Conservation (phyloP, 53 echinoderm and acorn worm species). For the Holothuria scabra region DNA sequence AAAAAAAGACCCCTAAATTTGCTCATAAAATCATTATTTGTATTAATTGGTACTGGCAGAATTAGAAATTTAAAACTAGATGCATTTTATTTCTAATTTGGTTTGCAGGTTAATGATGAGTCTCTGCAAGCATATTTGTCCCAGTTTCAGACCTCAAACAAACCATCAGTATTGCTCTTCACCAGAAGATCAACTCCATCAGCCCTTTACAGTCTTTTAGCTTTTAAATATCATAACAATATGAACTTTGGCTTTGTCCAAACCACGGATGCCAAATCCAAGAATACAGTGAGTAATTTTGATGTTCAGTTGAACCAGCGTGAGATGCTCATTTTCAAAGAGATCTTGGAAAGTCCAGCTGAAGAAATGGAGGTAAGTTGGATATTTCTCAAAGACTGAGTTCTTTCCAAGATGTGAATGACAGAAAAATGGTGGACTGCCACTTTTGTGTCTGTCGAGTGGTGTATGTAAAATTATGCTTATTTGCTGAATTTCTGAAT, state of each 20-base stretch:
- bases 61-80: too few relatives aligned
- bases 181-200: conserved; percentile 67
- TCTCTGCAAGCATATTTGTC: conserved; percentile 70
- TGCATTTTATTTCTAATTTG: not conserved
- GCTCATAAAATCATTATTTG: too few relatives aligned
- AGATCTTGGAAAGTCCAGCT: conserved; percentile 62
- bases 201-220: conserved; percentile 72
- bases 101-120: conserved; percentile 66
- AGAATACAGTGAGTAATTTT: conserved; percentile 61
- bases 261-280: conserved; percentile 51
- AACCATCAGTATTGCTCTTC: conserved; percentile 81
- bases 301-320: conserved; percentile 56
- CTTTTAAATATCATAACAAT: conserved; percentile 57
- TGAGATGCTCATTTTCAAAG: conserved; percentile 82
- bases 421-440: too few relatives aligned
- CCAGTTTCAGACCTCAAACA: conserved; percentile 75
- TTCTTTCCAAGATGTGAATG: too few relatives aligned
- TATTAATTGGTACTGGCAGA: too few relatives aligned
- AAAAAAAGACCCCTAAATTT: too few relatives aligned
- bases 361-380: conserved; percentile 75
- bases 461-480: too few relatives aligned
- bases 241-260: conserved; percentile 84
- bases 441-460: too few relatives aligned
- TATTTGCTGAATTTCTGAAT: too few relatives aligned
- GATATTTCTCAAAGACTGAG: too few relatives aligned